Evolutionary conservation across 1,140 invertebrate genomes (phyloP).

Genomic region (Drosophila quadrilineata): DNA sequence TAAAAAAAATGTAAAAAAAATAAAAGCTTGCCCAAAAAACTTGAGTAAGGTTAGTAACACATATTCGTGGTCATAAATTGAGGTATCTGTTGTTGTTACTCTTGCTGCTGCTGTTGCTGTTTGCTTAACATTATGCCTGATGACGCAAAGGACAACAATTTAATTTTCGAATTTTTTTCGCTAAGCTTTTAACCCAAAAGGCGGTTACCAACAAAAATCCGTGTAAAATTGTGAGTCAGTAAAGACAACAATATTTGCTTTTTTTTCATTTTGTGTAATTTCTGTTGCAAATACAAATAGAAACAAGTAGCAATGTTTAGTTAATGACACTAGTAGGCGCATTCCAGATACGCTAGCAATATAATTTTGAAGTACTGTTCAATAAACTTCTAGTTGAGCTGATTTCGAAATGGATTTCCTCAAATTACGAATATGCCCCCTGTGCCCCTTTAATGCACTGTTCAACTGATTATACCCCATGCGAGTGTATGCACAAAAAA

Average conservation of each 20-base stretch:
- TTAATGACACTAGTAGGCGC: neutral
- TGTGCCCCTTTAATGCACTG: neutral
- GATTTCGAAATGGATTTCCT: too few relatives aligned
- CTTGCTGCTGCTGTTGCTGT: slow-evolving; percentile 29
- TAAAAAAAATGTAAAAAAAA: slow-evolving; percentile 22
- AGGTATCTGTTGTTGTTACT: slow-evolving; percentile 29
- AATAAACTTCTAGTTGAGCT: too few relatives aligned
- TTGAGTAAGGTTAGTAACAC: slow-evolving; percentile 78
- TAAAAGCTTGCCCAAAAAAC: slow-evolving; percentile 40
- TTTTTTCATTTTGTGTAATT: slow-evolving; percentile 20
- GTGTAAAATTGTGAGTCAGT: slow-evolving; percentile 3
- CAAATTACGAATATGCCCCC: too few relatives aligned
- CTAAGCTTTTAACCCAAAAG: slow-evolving; percentile 20
- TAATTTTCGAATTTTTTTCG: slow-evolving; percentile 17
- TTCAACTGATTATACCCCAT: slow-evolving; percentile 19
- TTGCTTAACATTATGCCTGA: slow-evolving; percentile 63
- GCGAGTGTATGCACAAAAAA: too few relatives aligned
- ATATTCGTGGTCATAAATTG: slow-evolving; percentile 68
- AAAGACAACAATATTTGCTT: slow-evolving; percentile 18
- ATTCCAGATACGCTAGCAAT: neutral
- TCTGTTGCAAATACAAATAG: neutral
- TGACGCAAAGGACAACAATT: slow-evolving; percentile 72
- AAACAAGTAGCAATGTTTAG: neutral
- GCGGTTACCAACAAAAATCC: slow-evolving; percentile 11
- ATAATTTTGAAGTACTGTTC: too few relatives aligned